Conservation (phyloP, 2,888 invertebrate species). For the Rosalia funebris region DNA sequence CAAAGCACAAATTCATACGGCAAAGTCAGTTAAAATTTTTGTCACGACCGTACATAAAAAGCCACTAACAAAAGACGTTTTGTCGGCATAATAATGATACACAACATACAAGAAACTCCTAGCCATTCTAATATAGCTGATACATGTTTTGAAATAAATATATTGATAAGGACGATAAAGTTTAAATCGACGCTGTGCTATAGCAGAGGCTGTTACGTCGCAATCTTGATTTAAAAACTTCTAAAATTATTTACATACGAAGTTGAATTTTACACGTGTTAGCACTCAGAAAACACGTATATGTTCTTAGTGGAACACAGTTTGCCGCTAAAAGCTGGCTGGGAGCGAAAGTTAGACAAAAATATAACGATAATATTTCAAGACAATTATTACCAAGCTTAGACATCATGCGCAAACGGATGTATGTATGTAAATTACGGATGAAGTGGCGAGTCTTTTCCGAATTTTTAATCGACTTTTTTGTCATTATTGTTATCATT, state of each 20-base stretch:
- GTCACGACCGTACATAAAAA: slow-evolving; percentile 20
- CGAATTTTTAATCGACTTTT: too few relatives aligned
- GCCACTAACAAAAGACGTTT: slow-evolving; percentile 22
- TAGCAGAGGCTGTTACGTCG: neutral
- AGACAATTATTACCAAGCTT: too few relatives aligned
- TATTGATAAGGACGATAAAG: neutral
- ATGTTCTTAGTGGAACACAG: neutral
- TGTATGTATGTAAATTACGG: too few relatives aligned
- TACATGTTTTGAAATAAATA: slow-evolving; percentile 7
- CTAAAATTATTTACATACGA: neutral
- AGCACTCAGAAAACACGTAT: neutral
- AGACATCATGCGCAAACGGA: too few relatives aligned
- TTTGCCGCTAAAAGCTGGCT: neutral
- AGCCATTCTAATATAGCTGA: slow-evolving; percentile 1
- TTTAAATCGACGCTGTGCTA: neutral
- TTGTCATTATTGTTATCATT: too few relatives aligned
- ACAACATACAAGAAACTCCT: neutral
- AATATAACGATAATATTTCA: too few relatives aligned
- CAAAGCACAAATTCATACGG: slow-evolving; percentile 4
- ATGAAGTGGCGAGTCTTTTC: too few relatives aligned
- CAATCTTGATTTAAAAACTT: neutral
- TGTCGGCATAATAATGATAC: slow-evolving; percentile 21
- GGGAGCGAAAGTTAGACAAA: too few relatives aligned
- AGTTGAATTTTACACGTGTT: neutral
- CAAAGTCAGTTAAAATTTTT: slow-evolving; percentile 26